Evolutionary conservation across 2,797 vertebrate species (phyloP), one percentile per base, ranked within the genome.

Genomic region (Podarcis siculus): DNA sequence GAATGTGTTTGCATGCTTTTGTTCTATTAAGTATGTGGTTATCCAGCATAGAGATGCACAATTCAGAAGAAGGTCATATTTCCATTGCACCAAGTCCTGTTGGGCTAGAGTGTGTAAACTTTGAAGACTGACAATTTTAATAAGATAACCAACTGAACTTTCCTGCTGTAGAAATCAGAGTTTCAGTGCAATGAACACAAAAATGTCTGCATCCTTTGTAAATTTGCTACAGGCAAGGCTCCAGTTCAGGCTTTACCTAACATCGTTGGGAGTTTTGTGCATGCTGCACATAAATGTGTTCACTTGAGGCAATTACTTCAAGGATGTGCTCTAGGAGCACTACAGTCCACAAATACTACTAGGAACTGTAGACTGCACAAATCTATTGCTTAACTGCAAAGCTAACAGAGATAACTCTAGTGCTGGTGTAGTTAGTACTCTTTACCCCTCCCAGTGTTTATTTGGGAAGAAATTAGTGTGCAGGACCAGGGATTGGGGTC

Each of bases 121-220:
- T 85, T 64, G n/a, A 66, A 1, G 85, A 85, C 80, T 93, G 89
- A 87, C 55, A 87, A 17, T 87, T 93, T 66, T 89, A 93, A 86
- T 79, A 91, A 90, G 93, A 86, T 87, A 89, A 94, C 89, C 91
- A 89, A 88, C 90, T 39, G 17, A 87, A 95, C 78, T 87, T 87
- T 87, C 89, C 90, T 94, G 93, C 93, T 94, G 91, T 87, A 92
- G 86, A 89, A 93, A 73, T 69, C 91, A 85, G 64, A 91, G 93
- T 87, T 90, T 89, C 88, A 91, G 86, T 91, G 93, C 81, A 87
- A 90, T 89, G 49, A 82, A 79, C 45, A 45, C 79, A 27, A 15
- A 87, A 93, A 90, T 91, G 86, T 15, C 88, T 89, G 83, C 1
- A 25, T 0, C 55, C 88, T 83, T 9, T 15, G 76, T 86, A 94